Base-by-base conservation (phyloP, 2,888 invertebrate species). In the Dastarcus helophoroides region DNA sequence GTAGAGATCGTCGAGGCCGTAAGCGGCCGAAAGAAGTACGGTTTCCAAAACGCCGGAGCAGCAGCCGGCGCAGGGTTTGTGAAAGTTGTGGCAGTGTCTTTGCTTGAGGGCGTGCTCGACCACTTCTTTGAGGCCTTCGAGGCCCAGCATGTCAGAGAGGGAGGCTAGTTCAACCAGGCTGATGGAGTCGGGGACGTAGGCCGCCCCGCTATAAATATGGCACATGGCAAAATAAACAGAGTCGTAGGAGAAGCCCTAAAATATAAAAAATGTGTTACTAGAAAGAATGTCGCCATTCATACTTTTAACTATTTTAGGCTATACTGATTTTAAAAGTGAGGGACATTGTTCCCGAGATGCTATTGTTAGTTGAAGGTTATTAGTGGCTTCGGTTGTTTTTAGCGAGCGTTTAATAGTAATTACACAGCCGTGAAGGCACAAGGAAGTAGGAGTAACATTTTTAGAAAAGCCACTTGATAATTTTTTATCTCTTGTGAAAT, bases 171-270 rank as follows among this genome's bases (percentile, higher is more conserved):
- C 90, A 35, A 85, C 79, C 26, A 91, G 73, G 55, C 81, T 83
- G 40, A 90, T 80, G 2, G 80, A 76, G 46, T 85, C 85, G 1
- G 90, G 89, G 32, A 94, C 81, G 46, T 82, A 79, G 19, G 85
- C 82, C 14, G 86, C 79, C 2, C 94, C 94, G 36, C 93, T 91
- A 54, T 95, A 95, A 41, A 95, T 85, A 57, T 93, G 93, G 47
- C 89, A 84, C 36, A 95, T 62, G 0, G 89, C 82, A 64, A 93
- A 93, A 60, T 90, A 84, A 3, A 91, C 88, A 2, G 83, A 79
- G 39, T 77, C 79, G 51, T 79, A 85, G 1, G 86, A 78, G 58
- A 83, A 85, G 32, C 83, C 82, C 62, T 37, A 50, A 50, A 43
- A 43, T 22, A 19, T 27, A 32, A 42, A 37, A 33, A 32, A 26